Conservation (phyloP, 2,113 vertebrate genomes). For the Thalassarche chlororhynchos region DNA sequence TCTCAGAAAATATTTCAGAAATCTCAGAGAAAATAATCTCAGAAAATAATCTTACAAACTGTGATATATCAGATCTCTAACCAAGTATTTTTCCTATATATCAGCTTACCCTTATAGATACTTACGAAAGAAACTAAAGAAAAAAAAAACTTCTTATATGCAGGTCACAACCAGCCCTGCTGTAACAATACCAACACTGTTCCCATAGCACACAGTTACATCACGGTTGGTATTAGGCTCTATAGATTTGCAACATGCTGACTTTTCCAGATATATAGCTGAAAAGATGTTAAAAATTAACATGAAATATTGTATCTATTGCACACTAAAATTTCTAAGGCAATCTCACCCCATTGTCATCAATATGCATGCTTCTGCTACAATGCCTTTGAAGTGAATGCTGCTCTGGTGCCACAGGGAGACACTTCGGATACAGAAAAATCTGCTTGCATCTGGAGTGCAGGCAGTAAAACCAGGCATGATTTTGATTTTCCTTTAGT, state of each 20-base stretch:
- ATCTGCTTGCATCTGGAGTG: slow-evolving; percentile 25
- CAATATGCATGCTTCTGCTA: not conserved
- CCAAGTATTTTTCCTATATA: not conserved
- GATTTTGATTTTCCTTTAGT: slow-evolving; percentile 9
- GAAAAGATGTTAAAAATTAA: not conserved
- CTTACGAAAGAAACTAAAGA: not conserved
- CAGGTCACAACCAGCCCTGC: not conserved
- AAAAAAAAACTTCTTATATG: too few species aligned
- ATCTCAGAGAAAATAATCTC: not conserved
- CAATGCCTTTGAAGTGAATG: not conserved
- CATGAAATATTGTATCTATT: not conserved
- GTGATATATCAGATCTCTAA: not conserved
- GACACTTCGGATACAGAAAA: not conserved
- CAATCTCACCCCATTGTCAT: not conserved
- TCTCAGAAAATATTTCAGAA: slow-evolving; percentile 25
- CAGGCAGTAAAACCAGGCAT: slow-evolving; percentile 12
- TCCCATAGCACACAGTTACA: not conserved
- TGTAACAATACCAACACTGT: not conserved
- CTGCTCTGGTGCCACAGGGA: not conserved
- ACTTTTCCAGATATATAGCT: not conserved
- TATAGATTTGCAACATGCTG: not conserved
- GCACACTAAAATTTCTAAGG: not conserved
- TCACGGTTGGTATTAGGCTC: not conserved
- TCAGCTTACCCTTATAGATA: not conserved
- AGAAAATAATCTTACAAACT: not conserved